These are phyloP conservation scores for Formica selysi DNA, from an alignment of 1,140 invertebrate species.

Conservation along the genomic window DNA sequence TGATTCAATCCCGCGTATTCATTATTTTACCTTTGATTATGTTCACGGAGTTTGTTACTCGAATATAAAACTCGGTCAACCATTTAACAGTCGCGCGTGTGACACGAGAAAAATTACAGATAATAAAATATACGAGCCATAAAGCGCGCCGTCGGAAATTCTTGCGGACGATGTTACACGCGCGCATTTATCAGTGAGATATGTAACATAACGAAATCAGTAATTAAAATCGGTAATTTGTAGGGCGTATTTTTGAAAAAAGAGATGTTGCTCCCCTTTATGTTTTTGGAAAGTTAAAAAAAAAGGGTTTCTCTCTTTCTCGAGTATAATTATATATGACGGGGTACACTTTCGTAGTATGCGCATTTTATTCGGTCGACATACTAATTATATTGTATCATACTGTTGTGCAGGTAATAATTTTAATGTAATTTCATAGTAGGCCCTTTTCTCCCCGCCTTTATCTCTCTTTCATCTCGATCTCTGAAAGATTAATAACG, in stretches of 20 bases:
- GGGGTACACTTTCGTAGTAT: background rate
- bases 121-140: constrained; percentile 40
- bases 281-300: background rate
- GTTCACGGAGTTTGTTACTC: constrained; percentile 8
- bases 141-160: constrained; percentile 28
- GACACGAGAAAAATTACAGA: constrained; percentile 10
- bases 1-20: background rate
- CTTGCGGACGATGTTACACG: background rate
- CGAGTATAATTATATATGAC: constrained; percentile 6
- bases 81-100: constrained; percentile 38
- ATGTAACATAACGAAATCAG: background rate
- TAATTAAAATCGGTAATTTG: constrained; percentile 31
- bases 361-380: constrained; percentile 23
- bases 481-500: constrained; percentile 38
- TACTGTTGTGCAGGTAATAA: background rate
- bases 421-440: background rate
- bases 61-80: constrained; percentile 48
- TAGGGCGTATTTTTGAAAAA: background rate
- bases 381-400: constrained; percentile 14
- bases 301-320: background rate
- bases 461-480: background rate
- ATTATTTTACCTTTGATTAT: constrained; percentile 46
- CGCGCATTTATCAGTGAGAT: background rate
- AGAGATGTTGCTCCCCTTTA: background rate
- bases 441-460: background rate